Conservation (phyloP, 2,888 invertebrate species). For the Anoncus sp. region DNA sequence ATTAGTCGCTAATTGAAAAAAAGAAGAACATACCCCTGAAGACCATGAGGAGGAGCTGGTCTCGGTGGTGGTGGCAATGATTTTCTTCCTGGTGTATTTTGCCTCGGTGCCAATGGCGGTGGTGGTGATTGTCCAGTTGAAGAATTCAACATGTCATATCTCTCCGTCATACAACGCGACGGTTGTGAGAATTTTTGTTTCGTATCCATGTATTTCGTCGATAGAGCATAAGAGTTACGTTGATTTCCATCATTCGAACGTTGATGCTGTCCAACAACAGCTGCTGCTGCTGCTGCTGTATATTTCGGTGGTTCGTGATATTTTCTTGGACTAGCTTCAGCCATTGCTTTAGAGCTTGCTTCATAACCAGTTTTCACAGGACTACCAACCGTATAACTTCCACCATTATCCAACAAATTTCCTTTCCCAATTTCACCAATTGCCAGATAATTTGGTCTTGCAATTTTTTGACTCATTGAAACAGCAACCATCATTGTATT, state of each 20-base stretch:
- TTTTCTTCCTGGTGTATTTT: conserved; percentile 77
- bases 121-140: conserved; percentile 75
- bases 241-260: conserved; percentile 68
- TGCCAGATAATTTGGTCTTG: conserved; percentile 71
- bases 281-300: too few relatives aligned
- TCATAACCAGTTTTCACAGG: conserved; percentile 78
- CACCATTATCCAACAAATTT: conserved; percentile 59
- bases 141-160: conserved; percentile 65
- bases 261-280: conserved; percentile 72
- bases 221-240: conserved; percentile 75
- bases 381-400: conserved; percentile 70
- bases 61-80: conserved; percentile 80
- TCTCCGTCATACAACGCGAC: conserved; percentile 72
- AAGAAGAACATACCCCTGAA: conserved; percentile 75
- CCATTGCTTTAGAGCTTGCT: conserved; percentile 73
- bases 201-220: conserved; percentile 77
- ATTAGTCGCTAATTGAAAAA: too few relatives aligned
- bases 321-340: conserved; percentile 75
- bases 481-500: conserved; percentile 44
- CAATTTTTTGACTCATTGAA: conserved; percentile 15
- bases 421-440: conserved; percentile 65
- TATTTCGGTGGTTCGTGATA: conserved; percentile 79
- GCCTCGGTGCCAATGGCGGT: conserved; percentile 79
- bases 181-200: conserved; percentile 75
- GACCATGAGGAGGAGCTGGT: conserved; percentile 77